Evolutionary conservation across 2,797 vertebrate species (phyloP).

Genomic region (Lophura swinhoii): DNA sequence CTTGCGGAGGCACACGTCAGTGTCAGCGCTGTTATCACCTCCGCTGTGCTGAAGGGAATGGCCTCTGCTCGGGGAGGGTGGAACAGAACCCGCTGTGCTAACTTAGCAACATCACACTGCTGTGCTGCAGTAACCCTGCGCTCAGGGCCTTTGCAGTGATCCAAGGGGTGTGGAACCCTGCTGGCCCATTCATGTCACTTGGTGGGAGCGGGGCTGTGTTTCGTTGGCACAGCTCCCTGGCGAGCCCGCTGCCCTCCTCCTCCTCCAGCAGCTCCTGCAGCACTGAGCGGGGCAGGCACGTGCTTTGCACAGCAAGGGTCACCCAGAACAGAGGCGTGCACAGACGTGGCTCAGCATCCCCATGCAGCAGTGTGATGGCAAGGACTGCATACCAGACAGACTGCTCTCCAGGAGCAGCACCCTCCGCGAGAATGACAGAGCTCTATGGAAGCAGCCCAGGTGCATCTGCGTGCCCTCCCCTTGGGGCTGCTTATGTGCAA

Average conservation of each 20-base stretch:
- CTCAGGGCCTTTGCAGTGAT: accelerated
- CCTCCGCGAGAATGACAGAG: accelerated
- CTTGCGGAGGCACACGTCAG: not conserved
- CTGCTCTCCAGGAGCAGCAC: not conserved
- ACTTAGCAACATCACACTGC: not conserved
- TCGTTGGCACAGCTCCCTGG: accelerated
- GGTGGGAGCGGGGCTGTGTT: not conserved
- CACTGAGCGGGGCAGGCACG: accelerated
- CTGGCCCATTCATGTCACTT: accelerated
- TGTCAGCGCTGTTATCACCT: not conserved
- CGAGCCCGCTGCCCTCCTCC: accelerated
- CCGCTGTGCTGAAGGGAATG: not conserved
- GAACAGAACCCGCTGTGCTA: accelerated
- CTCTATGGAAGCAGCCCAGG: too few relatives aligned
- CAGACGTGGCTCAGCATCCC: accelerated
- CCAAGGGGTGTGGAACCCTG: accelerated
- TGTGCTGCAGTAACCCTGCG: accelerated
- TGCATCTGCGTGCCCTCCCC: not conserved
- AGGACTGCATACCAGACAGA: accelerated
- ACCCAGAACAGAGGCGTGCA: accelerated
- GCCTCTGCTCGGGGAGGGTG: not conserved
- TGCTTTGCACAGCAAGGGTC: not conserved
- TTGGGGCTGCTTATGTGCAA: accelerated
- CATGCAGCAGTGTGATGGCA: accelerated
- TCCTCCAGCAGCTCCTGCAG: not conserved